Evolutionary conservation across 2,797 vertebrate genomes (phyloP).

Genomic region (Rhodeus uyekii): DNA sequence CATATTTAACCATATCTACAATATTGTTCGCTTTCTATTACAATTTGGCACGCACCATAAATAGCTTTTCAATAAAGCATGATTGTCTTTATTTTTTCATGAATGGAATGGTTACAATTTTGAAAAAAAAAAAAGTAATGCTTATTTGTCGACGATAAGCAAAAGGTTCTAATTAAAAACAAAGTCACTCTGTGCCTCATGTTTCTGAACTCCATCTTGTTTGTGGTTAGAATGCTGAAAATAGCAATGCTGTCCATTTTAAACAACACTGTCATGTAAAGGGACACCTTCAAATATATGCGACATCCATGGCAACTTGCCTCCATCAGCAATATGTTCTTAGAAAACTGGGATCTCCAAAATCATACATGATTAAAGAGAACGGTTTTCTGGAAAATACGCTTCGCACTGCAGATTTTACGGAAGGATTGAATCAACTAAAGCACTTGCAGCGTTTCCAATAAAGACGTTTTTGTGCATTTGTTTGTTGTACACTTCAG

Average conservation of each 20-base stretch:
- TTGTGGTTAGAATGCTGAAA: background rate
- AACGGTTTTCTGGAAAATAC: constrained; percentile 10
- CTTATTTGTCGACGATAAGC: background rate
- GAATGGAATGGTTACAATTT: background rate
- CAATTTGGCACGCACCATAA: background rate
- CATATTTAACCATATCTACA: background rate
- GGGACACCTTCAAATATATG: background rate
- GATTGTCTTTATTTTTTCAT: background rate
- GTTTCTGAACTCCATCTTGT: background rate
- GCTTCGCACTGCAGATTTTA: background rate
- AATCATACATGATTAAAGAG: constrained; percentile 1
- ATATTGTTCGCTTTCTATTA: background rate
- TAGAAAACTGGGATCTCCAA: background rate
- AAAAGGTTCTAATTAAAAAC: background rate
- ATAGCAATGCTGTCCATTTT: background rate
- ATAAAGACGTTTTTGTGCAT: background rate
- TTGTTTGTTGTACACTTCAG: constrained; percentile 28
- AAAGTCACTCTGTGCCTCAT: background rate
- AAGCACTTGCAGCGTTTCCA: background rate
- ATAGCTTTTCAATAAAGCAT: background rate
- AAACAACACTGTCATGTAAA: background rate
- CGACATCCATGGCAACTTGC: background rate
- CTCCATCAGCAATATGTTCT: background rate
- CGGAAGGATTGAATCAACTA: background rate
- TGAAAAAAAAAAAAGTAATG: too few relatives aligned